phyloP scores from a whole-genome alignment of 1,140 invertebrate species.

The Drosophila miranda region DNA sequence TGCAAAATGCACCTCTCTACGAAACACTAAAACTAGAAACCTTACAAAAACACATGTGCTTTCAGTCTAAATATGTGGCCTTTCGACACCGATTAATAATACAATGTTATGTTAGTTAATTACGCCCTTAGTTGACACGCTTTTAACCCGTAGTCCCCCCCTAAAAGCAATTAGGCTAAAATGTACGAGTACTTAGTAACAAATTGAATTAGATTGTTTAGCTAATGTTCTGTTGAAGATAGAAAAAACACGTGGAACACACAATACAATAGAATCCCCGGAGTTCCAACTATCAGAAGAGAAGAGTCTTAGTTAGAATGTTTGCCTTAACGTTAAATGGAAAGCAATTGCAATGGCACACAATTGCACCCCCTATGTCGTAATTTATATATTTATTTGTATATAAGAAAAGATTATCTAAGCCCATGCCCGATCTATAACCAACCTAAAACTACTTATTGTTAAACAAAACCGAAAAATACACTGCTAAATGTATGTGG shows the following conservation, averaged over 20 bases:
- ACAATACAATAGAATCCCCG: conserved; percentile 1
- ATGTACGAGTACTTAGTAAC: conserved; percentile 40
- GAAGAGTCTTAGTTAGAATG: conserved; percentile 41
- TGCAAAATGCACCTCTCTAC: conserved; percentile 23
- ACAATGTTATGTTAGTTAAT: conserved; percentile 33
- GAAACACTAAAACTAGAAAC: conserved; percentile 29
- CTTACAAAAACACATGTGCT: conserved; percentile 41
- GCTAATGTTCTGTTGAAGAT: conserved; percentile 24
- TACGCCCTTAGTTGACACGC: conserved; percentile 35
- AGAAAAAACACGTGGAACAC: background rate
- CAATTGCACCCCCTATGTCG: conserved; percentile 10
- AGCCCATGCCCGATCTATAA: conserved; percentile 20
- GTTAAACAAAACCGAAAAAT: conserved; percentile 52
- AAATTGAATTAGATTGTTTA: conserved; percentile 47
- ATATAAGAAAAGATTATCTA: conserved; percentile 40
- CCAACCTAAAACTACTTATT: conserved; percentile 52
- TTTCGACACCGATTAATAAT: conserved; percentile 72
- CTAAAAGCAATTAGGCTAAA: conserved; percentile 20
- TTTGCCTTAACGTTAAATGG: conserved; percentile 40
- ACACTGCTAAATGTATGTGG: conserved; percentile 32
- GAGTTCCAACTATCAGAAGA: background rate
- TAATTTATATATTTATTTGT: conserved; percentile 70
- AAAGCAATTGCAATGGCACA: conserved; percentile 17
- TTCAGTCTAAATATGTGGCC: conserved; percentile 67
- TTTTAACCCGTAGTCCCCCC: conserved; percentile 15